phyloP scores from a whole-genome alignment of 1,140 invertebrate species.

The Oncopeltus fasciatus region DNA sequence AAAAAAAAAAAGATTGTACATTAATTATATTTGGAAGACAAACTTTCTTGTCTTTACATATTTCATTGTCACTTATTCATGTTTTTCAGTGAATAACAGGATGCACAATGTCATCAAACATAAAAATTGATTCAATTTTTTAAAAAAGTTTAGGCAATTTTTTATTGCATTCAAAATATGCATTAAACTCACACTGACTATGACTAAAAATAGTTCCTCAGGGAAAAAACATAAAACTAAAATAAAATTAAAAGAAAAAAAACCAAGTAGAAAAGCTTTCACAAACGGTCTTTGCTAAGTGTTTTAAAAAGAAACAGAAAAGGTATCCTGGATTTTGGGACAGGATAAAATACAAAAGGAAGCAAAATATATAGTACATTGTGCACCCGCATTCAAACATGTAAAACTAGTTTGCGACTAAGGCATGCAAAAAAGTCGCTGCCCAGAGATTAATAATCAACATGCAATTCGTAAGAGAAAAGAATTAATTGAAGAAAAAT shows the following conservation, averaged over 20 bases:
- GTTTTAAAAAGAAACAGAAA: constrained; percentile 10
- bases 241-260: not conserved
- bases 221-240: not conserved
- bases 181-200: not conserved
- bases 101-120: constrained; percentile 20
- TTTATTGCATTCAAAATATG: too few relatives aligned
- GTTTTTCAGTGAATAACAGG: too few relatives aligned
- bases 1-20: too few relatives aligned
- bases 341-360: constrained; percentile 10
- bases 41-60: too few relatives aligned
- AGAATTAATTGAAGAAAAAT: constrained; percentile 9
- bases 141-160: too few relatives aligned
- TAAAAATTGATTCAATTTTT: too few relatives aligned
- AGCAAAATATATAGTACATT: constrained; percentile 16
- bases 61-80: too few relatives aligned
- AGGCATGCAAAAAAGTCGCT: not conserved
- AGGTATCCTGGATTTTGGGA: not conserved
- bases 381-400: constrained; percentile 20
- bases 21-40: too few relatives aligned
- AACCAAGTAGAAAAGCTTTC: constrained; percentile 18
- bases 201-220: not conserved
- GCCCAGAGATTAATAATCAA: constrained; percentile 28
- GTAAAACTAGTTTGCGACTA: not conserved
- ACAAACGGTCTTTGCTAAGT: constrained; percentile 21
- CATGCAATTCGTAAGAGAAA: constrained; percentile 10